phyloP scores from a whole-genome alignment of 2,113 vertebrate species.

The Beaufortia kweichowensis region DNA sequence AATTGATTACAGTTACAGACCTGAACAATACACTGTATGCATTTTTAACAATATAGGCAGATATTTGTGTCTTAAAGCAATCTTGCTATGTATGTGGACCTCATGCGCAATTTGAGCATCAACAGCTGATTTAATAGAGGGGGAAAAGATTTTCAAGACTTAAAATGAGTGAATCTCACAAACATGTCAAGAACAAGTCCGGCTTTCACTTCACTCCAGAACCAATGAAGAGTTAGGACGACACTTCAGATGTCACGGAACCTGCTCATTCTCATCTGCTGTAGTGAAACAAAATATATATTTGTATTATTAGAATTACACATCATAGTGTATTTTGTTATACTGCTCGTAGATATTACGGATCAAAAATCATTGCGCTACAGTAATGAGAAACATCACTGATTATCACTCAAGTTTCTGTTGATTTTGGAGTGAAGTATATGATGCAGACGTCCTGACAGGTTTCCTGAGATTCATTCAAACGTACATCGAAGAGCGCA shows the following conservation, averaged over 20 bases:
- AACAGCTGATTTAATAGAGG: neutral
- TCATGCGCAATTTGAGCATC: slow-evolving; percentile 43
- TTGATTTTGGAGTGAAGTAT: neutral
- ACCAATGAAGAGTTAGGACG: neutral
- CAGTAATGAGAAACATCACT: neutral
- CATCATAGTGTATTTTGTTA: too few species aligned
- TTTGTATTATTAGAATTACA: too few species aligned
- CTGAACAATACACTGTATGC: slow-evolving; percentile 62
- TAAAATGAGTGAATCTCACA: too few species aligned
- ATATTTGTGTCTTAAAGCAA: slow-evolving; percentile 64
- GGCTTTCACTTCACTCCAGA: too few species aligned
- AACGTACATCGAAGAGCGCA: neutral
- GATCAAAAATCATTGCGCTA: neutral
- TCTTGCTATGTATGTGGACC: slow-evolving; percentile 62
- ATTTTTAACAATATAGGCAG: slow-evolving; percentile 66
- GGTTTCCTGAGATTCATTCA: neutral
- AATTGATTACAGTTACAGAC: slow-evolving; percentile 64
- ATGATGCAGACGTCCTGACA: neutral
- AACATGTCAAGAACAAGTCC: neutral
- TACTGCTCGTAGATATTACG: too few species aligned
- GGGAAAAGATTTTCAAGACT: neutral
- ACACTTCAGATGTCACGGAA: too few species aligned
- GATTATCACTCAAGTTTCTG: neutral
- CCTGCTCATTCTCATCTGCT: too few species aligned
- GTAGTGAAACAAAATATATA: neutral